Evolutionary conservation across 2,888 invertebrate species (phyloP), one percentile per base, ranked within the genome.

Genomic region (Eilema depressum): DNA sequence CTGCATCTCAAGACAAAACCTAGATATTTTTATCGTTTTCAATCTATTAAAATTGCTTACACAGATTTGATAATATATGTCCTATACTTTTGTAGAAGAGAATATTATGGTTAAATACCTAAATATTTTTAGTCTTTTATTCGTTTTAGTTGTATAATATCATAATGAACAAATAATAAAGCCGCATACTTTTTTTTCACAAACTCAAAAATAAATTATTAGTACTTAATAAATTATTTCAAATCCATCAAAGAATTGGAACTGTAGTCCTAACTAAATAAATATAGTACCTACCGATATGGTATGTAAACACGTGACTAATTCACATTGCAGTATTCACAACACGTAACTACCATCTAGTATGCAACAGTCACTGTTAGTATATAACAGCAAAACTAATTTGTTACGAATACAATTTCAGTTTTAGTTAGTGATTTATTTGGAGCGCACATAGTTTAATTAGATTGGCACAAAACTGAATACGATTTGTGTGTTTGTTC

Each of bases 401-500:
- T 84, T 77, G 82, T 76, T 74, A 71, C 37, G 69, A 78, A 82
- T 79, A 85, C 75, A 82, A 83, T 84, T 85, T 79, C 75, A 76
- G 74, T 79, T 81, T 85, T 82, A 85, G 87, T 83, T 81, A 79
- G 82, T 80, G 85, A 85, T 87, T 85, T 84, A 87, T 86, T 85
- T 82, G 79, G 76, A 82, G 78, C 76, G 77, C 75, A 81, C 74
- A 85, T 84, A 82, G 83, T 83, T 85, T 86, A 88, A 89, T 88
- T 88, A 86, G 83, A 85, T 74, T 69, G 75, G 75, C 66, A 71
- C 69, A 71, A 77, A 79, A 76, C 71, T 81, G 76, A 75, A 78
- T 77, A 70, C 74, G 62, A 76, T 74, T 71, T 77, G 62, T 72
- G 70, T 79, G 69, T 81, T 73, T 76, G 74, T 73, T 70, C 66